Percentiles rank a stretch among this genome's conserved stretches.
Evolutionary conservation across 2,888 invertebrate species (phyloP).

Genomic region (Ectemnius continuus): DNA sequence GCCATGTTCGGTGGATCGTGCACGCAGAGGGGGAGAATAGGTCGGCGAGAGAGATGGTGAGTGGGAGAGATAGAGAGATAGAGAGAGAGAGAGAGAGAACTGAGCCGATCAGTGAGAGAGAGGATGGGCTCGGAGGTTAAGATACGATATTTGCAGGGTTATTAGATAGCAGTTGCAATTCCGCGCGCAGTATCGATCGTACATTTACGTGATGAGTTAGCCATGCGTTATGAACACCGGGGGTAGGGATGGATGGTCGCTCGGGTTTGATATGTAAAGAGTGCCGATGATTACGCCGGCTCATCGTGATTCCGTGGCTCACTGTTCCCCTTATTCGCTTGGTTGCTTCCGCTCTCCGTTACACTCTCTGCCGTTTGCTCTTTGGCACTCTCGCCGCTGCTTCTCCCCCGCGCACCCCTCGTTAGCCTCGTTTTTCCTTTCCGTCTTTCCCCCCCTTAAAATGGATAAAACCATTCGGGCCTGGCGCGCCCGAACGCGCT

Average conservation of each 20-base stretch:
- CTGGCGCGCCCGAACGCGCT: conserved; percentile 37
- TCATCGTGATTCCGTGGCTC: conserved; percentile 57
- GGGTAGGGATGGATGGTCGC: conserved; percentile 11
- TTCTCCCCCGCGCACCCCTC: neutral
- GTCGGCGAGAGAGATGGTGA: conserved; percentile 15
- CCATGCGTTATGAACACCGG: conserved; percentile 70
- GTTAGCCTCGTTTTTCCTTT: conserved; percentile 5
- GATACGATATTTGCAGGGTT: conserved; percentile 72
- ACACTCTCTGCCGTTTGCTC: neutral
- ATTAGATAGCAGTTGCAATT: conserved; percentile 72
- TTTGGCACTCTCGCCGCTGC: neutral
- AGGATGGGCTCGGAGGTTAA: conserved; percentile 48
- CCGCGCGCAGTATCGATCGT: conserved; percentile 66
- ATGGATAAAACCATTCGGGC: conserved; percentile 38
- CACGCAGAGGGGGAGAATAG: conserved; percentile 13
- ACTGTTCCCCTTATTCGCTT: conserved; percentile 39
- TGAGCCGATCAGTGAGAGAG: conserved; percentile 28
- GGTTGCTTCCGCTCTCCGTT: conserved; percentile 6
- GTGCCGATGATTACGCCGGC: conserved; percentile 61
- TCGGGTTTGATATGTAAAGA: conserved; percentile 62
- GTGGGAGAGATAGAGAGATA: conserved; percentile 21
- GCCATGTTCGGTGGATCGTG: conserved; percentile 50
- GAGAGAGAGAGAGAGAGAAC: conserved; percentile 29
- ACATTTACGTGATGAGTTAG: conserved; percentile 72
- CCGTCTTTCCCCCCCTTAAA: conserved; percentile 19